Base-by-base conservation (phyloP, 2,888 invertebrate species). In the Sminthurinus aureus region DNA sequence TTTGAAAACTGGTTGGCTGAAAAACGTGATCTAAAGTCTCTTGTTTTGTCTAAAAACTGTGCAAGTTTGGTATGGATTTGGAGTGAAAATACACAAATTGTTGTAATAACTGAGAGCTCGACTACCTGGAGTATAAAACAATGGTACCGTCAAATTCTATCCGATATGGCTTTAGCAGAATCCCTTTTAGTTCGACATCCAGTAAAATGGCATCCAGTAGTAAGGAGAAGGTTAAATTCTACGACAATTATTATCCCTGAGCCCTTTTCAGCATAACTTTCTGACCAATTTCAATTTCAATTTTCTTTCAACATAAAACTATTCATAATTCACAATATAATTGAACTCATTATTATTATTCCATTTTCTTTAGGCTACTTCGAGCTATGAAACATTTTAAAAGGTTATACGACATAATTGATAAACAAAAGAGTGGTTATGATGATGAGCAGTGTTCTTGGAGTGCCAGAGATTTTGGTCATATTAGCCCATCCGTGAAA, bases 121-220 rank as follows among this genome's bases (percentile, higher is more conserved):
- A 51, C 12, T 4, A 50, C 67, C 13, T 82, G 82, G 82, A 82
- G 66, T 26, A 11, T 76, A 67, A 77, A 84, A 71, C 84, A 85
- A 75, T 84, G 84, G 85, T 85, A 83, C 67, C 67, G 80, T 2
- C 84, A 85, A 79, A 82, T 84, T 13, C 73, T 86, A 13, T 84
- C 84, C 0, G 85, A 86, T 50, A 84, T 85, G 85, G 84, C 83
- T 22, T 67, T 85, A 12, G 81, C 84, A 18, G 84, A 85, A 38
- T 86, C 86, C 0, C 81, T 85, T 11, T 78, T 85, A 64, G 84
- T 86, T 52, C 82, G 86, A 9, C 86, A 86, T 67, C 86, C 86
- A 9, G 85, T 83, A 51, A 85, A 85, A 50, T 86, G 86, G 86
- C 85, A 86, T 79, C 83, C 86, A 6, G 79, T 84, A 13, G 85